Evolutionary conservation across 2,888 invertebrate genomes (phyloP).

Genomic region (Argyra leucocephala): DNA sequence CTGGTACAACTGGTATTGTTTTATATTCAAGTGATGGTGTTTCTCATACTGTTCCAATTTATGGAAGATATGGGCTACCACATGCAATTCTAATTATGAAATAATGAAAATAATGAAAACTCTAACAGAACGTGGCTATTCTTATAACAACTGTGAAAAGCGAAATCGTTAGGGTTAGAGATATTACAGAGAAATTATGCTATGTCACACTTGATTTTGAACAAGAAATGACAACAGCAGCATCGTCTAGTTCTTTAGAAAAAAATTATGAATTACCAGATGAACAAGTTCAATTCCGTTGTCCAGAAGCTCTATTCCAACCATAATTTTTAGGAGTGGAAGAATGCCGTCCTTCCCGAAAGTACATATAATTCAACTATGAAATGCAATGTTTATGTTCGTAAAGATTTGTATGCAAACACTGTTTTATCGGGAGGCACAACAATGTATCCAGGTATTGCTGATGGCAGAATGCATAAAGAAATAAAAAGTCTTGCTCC

Average conservation of each 20-base stretch:
- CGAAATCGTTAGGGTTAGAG: conserved; percentile 89
- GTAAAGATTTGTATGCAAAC: too few relatives aligned
- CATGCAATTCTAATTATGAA: too few relatives aligned
- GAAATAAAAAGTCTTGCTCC: too few relatives aligned
- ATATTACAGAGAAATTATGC: conserved; percentile 91
- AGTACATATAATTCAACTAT: conserved; percentile 41
- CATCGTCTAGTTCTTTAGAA: conserved; percentile 80
- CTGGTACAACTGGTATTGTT: conserved; percentile 80
- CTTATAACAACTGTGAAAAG: conserved; percentile 87
- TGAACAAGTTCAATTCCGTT: conserved; percentile 84
- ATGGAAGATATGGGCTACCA: too few relatives aligned
- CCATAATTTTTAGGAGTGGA: conserved; percentile 86
- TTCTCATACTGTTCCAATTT: conserved; percentile 8
- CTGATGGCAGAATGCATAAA: too few relatives aligned
- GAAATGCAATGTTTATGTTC: conserved; percentile 68
- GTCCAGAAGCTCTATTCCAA: conserved; percentile 83
- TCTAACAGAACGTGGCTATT: conserved; percentile 81
- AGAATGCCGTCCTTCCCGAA: conserved; percentile 54
- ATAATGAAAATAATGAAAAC: conserved; percentile 93
- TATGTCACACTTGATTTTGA: conserved; percentile 90
- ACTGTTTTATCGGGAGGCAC: too few relatives aligned
- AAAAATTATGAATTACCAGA: too few relatives aligned
- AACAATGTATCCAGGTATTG: too few relatives aligned
- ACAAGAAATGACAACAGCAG: conserved; percentile 91
- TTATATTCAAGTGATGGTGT: conserved; percentile 3